These are phyloP conservation scores for Laterallus jamaicensis DNA, from an alignment of 2,113 vertebrate genomes.

Conservation along the genomic window DNA sequence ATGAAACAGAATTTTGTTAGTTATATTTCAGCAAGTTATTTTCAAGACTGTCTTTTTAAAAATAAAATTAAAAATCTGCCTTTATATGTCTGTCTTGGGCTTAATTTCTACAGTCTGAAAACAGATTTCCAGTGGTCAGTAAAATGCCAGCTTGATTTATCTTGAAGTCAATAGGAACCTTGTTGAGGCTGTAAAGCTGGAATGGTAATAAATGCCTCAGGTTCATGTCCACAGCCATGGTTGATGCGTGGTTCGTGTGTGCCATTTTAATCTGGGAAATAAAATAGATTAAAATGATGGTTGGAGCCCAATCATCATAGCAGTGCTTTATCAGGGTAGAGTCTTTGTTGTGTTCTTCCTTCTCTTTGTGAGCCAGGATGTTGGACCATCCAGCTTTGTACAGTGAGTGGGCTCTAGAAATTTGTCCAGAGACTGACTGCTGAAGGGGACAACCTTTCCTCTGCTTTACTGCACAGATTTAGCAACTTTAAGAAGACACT, in stretches of 20 bases:
- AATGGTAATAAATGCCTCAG: not conserved
- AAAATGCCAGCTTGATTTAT: not conserved
- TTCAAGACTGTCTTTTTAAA: not conserved
- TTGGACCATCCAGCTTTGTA: rapidly evolving
- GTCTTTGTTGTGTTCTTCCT: not conserved
- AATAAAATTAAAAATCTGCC: not conserved
- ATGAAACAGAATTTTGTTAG: not conserved
- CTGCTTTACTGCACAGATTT: rapidly evolving
- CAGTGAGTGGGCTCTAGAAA: not conserved
- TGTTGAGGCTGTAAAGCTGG: not conserved
- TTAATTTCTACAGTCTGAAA: conserved; percentile 6
- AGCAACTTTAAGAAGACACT: not conserved
- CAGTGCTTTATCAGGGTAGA: not conserved
- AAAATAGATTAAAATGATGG: not conserved
- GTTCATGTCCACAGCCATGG: not conserved
- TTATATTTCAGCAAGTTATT: not conserved
- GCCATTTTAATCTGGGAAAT: not conserved
- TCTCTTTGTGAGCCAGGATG: not conserved
- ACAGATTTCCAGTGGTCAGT: not conserved
- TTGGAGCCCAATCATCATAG: not conserved
- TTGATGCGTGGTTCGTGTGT: not conserved
- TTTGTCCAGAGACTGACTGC: not conserved
- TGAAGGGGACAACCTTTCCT: not conserved
- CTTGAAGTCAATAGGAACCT: not conserved
- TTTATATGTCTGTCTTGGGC: not conserved